Base-by-base conservation (phyloP, 92 coral and sea anemone species). In the Hydrozoanthus gracilis region DNA sequence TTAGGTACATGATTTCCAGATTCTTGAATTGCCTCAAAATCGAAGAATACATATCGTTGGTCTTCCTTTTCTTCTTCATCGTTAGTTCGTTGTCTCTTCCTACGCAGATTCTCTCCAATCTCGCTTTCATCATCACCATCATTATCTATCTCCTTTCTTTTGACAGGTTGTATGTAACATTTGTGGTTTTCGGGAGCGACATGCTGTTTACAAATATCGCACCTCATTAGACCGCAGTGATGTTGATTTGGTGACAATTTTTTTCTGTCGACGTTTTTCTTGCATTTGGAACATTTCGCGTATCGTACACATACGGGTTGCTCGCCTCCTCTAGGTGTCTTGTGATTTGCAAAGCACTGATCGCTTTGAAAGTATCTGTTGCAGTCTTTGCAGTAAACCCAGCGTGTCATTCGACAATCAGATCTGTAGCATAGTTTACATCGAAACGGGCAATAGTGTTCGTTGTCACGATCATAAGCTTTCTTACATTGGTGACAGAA, bases 21-120 rank as follows among this genome's bases (percentile, higher is more conserved):
- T n/a, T 91, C 93, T 49, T 91, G 93, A 1, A 8, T 68, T 4
- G 89, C 56, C 54, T 91, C 96, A 46, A 89, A 71, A 46, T 91
- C 88, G 44, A 68, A 91, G 73, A 91, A 89, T 2, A 84, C 39
- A 44, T 70, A 87, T 14, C 55, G 65, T 69, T 52, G 39, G 39
- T 27, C 39, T 27, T 27, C 64, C 10, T 51, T 74, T 55, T 56
- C 76, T 15, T 86, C 52, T 0, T 27, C 77, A 16, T 47, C 86
- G n/a, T 77, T 20, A 39, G 2, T 71, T 71, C 54, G 51, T 3
- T 17, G 18, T 44, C 76, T 71, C n/a, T 71, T 71, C 4, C 51
- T 50, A 20, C 51, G 44, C 15, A 17, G 51, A 0, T 78, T 79
- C 3, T 5, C 69, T 4, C 61, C 69, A 12, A 77, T 76, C 11